phyloP scores from a whole-genome alignment of 2,888 invertebrate genomes.

The Parnassius apollo region DNA sequence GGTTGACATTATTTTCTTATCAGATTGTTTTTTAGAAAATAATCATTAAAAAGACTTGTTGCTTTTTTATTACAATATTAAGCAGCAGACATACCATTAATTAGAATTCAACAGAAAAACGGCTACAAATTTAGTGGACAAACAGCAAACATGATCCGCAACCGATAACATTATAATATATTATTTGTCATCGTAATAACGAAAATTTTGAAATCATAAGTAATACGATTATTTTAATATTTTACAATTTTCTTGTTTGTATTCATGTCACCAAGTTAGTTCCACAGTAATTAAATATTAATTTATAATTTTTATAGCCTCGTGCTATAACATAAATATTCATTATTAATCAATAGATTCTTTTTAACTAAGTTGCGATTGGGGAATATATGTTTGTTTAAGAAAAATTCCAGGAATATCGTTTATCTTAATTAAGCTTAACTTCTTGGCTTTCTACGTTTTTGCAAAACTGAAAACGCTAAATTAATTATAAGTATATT shows the following conservation, averaged over 20 bases:
- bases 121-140: constrained; percentile 1
- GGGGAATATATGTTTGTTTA: too few relatives aligned
- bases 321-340: not conserved
- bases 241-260: constrained; percentile 52
- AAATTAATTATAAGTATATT: too few relatives aligned
- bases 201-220: constrained; percentile 40
- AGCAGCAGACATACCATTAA: constrained; percentile 17
- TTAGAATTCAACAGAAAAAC: constrained; percentile 6
- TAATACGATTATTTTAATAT: constrained; percentile 45
- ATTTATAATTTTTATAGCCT: constrained; percentile 13
- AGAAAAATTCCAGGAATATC: too few relatives aligned
- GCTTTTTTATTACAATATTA: constrained; percentile 23
- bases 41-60: constrained; percentile 17
- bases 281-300: constrained; percentile 20
- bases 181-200: constrained; percentile 44
- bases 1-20: not conserved
- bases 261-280: constrained; percentile 15
- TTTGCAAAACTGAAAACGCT: too few relatives aligned
- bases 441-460: too few relatives aligned
- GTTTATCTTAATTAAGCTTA: too few relatives aligned
- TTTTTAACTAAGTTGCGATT: too few relatives aligned
- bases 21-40: constrained; percentile 5
- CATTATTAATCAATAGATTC: too few relatives aligned
- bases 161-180: constrained; percentile 51
- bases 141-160: constrained; percentile 22